Evolutionary conservation across 2,113 vertebrate genomes (phyloP).

Genomic region (Crocuta crocuta): DNA sequence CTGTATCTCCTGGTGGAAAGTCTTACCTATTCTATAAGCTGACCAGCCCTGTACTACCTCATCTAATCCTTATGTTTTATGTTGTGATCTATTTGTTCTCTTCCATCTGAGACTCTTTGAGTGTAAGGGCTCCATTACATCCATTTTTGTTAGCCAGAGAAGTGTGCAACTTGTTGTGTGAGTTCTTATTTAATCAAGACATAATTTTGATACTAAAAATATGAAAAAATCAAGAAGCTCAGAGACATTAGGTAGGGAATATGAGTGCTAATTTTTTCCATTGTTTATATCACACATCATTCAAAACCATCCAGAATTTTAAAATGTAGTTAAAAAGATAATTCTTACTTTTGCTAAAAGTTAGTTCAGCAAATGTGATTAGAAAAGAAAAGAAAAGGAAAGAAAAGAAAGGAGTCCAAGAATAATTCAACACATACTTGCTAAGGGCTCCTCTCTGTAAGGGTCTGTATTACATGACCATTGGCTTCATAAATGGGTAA

Average conservation of each 20-base stretch:
- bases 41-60: background rate
- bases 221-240: background rate
- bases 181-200: background rate
- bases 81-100: background rate
- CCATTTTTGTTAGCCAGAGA: background rate
- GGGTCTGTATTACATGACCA: background rate
- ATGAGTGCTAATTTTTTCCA: background rate
- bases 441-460: background rate
- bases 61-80: background rate
- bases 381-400: background rate
- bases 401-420: background rate
- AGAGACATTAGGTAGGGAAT: background rate
- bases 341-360: background rate
- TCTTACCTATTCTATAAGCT: background rate
- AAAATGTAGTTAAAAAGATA: background rate
- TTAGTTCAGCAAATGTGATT: background rate
- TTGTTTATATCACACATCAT: background rate
- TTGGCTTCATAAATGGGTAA: background rate
- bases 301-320: background rate
- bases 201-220: slow-evolving; percentile 36
- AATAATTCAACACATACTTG: background rate
- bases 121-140: background rate
- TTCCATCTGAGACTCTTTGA: background rate
- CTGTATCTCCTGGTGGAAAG: background rate
- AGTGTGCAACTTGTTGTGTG: background rate